These are phyloP conservation scores for Diplodus sargus DNA, from an alignment of 2,797 vertebrate species.

Conservation along the genomic window DNA sequence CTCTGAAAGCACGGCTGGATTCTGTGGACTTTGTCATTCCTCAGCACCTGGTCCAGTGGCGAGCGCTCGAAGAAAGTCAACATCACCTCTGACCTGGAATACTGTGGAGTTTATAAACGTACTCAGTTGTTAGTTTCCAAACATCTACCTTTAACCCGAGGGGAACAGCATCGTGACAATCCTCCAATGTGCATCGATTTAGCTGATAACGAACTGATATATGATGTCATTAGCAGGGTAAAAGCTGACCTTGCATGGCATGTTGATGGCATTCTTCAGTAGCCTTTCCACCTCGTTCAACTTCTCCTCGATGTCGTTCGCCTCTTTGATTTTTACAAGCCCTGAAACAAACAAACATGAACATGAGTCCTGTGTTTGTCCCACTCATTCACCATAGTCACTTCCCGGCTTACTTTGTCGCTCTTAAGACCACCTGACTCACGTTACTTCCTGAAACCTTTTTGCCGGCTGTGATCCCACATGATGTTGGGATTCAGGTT, in stretches of 20 bases:
- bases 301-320: conserved; percentile 93
- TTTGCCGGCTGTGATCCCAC: no score
- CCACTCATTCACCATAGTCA: no score
- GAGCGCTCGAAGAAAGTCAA: conserved; percentile 98
- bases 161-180: not conserved
- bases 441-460: no score
- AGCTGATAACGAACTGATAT: not conserved
- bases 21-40: conserved; percentile 94
- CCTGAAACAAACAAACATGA: conserved; percentile 81
- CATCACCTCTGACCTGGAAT: conserved; percentile 97
- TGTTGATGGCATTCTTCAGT: conserved; percentile 92
- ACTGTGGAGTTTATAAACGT: conserved; percentile 78
- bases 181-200: not conserved
- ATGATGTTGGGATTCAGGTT: no score
- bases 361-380: no score
- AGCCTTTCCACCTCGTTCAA: conserved; percentile 96
- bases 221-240: not conserved
- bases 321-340: conserved; percentile 94
- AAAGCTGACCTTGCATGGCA: conserved; percentile 91
- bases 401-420: no score
- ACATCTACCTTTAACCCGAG: not conserved
- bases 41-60: conserved; percentile 94
- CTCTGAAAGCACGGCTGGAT: conserved; percentile 97
- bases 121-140: not conserved
- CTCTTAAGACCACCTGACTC: no score